Percentiles rank a stretch among this genome's conserved stretches.
phyloP scores from a whole-genome alignment of 2,113 vertebrate genomes.

The Dromaius novaehollandiae region DNA sequence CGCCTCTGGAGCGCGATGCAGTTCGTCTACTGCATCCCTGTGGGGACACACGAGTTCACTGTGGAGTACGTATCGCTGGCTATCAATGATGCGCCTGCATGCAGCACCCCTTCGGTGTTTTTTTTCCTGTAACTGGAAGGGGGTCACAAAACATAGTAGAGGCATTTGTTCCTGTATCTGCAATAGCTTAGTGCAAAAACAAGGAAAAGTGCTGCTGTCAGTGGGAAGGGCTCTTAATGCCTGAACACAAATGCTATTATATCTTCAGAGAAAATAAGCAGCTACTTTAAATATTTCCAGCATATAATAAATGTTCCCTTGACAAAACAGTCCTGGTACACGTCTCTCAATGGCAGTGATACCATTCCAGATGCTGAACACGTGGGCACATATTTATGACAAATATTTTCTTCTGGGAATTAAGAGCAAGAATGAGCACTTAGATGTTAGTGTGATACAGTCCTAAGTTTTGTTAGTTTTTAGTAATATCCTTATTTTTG shows the following conservation, averaged over 20 bases:
- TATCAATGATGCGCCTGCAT: background rate
- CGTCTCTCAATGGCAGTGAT: background rate
- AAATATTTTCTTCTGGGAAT: background rate
- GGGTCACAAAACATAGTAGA: background rate
- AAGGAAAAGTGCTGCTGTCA: background rate
- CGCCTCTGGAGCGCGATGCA: constrained; percentile 92
- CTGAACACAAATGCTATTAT: background rate
- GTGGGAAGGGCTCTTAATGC: background rate
- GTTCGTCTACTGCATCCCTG: constrained; percentile 91
- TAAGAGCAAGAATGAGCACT: background rate
- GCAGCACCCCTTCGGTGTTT: background rate
- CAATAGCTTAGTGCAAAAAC: background rate
- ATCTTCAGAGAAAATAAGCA: background rate
- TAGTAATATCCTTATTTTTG: background rate
- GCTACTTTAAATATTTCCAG: background rate
- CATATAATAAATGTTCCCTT: background rate
- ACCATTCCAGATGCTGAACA: fast-evolving
- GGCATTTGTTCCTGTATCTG: background rate
- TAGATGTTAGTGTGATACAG: background rate
- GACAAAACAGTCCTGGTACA: background rate
- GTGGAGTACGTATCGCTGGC: constrained; percentile 82
- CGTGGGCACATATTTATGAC: background rate
- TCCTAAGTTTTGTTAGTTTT: background rate
- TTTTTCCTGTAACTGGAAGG: background rate
- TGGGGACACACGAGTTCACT: constrained; percentile 89